Evolutionary conservation across 2,113 vertebrate genomes (phyloP).

Genomic region (Varanus salvator): DNA sequence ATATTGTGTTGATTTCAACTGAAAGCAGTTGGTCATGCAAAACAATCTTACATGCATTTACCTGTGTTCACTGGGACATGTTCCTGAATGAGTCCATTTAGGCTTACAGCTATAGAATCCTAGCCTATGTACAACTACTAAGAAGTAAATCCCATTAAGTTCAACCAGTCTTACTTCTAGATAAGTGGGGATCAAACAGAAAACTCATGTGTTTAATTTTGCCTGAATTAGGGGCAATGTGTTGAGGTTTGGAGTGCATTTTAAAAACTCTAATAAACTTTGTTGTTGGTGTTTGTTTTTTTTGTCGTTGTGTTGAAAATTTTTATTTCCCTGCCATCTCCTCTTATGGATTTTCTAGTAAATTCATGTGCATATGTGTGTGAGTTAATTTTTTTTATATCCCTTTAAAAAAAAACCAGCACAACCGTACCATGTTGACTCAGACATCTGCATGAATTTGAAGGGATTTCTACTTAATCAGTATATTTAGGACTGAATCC

Average conservation of each 20-base stretch:
- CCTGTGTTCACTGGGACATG: background rate
- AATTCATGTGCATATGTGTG: background rate
- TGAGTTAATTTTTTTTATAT: background rate
- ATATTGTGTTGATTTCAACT: background rate
- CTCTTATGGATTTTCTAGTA: background rate
- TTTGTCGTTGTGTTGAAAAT: background rate
- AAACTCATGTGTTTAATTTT: background rate
- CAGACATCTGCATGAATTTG: background rate
- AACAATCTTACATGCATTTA: too few species aligned
- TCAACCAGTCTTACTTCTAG: background rate
- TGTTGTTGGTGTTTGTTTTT: background rate
- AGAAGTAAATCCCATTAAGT: background rate
- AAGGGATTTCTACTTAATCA: background rate
- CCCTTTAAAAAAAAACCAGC: background rate
- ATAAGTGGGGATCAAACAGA: background rate
- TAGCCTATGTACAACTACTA: background rate
- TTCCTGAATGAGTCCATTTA: background rate
- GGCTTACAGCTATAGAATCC: background rate
- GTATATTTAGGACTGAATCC: background rate
- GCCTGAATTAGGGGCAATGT: background rate
- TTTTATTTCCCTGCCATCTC: background rate
- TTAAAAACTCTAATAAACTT: background rate
- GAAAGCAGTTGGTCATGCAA: too few species aligned
- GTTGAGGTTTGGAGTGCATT: background rate
- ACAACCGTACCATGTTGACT: too few species aligned